phyloP scores from a whole-genome alignment of 1,140 invertebrate species.

The Choristoneura fumiferana region DNA sequence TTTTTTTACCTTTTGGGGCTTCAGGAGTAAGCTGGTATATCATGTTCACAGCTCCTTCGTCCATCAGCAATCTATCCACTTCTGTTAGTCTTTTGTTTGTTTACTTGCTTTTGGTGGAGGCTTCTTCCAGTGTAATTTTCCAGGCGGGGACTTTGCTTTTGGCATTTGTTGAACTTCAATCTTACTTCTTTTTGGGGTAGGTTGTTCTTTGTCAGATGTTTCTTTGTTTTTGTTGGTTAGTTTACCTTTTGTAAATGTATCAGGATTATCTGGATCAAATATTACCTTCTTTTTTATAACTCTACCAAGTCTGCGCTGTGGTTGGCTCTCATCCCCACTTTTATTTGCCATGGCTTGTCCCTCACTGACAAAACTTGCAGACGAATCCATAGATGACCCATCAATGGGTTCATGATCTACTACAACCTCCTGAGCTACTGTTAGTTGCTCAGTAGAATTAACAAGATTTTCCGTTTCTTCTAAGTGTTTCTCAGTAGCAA shows the following conservation, averaged over 20 bases:
- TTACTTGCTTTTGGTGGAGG: slow-evolving; percentile 61
- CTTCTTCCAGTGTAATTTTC: slow-evolving; percentile 69
- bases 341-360: slow-evolving; percentile 43
- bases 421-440: slow-evolving; percentile 26
- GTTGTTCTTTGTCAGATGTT: slow-evolving; percentile 39
- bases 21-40: slow-evolving; percentile 84
- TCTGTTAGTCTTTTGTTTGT: slow-evolving; percentile 82
- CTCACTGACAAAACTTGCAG: slow-evolving; percentile 29
- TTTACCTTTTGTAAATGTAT: slow-evolving; percentile 72
- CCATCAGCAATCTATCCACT: slow-evolving; percentile 87
- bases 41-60: slow-evolving; percentile 92
- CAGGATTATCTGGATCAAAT: slow-evolving; percentile 83
- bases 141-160: slow-evolving; percentile 60
- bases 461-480: slow-evolving; percentile 31
- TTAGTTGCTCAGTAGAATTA: slow-evolving; percentile 26
- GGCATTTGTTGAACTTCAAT: slow-evolving; percentile 40
- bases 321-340: slow-evolving; percentile 48
- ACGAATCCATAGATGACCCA: slow-evolving; percentile 42
- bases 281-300: slow-evolving; percentile 84
- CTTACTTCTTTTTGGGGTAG: slow-evolving; percentile 53
- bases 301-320: slow-evolving; percentile 68
- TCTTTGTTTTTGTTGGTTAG: slow-evolving; percentile 50
- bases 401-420: slow-evolving; percentile 34
- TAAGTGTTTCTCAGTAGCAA: slow-evolving; percentile 30
- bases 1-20: slow-evolving; percentile 72